Evolutionary conservation across 2,888 invertebrate species (phyloP), one percentile per base, ranked within the genome.

Genomic region (Spilosoma lubricipeda): DNA sequence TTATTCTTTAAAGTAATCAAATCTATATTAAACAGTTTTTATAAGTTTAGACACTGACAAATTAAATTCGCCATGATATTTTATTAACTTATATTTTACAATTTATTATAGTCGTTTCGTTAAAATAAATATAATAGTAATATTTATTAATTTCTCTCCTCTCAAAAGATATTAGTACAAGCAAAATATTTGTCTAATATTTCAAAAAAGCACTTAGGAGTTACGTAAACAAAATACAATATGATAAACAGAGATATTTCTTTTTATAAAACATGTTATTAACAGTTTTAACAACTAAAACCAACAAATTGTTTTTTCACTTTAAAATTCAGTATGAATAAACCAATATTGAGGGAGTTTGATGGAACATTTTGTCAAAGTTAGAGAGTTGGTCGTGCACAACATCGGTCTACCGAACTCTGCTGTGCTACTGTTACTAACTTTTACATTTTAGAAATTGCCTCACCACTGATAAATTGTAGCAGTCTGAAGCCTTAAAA

Each of bases 391-490:
- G 48, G 69, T 56, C 63, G 56, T 48, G 23, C 33, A 48, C 59
- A 42, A 70, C 36, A 33, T 65, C 33, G 33, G 67, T 23, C 48
- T n/a, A 45, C 8, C 71, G 67, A 72, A 67, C 42, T 72, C 68
- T 71, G 74, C 42, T 79, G 78, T 77, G 77, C 76, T 71, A 77
- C 67, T 56, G 64, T 74, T 72, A 63, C 65, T 82, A 73, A 84
- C 72, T 86, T 77, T 76, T 75, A 86, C 74, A 85, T 85, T 73
- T 70, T 23, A 42, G 72, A 75, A 77, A 81, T 80, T 82, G 82
- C 80, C 81, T 83, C 81, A 76, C 76, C 78, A 79, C 78, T 86
- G 84, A 85, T 84, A 73, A 82, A 87, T 87, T 85, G 83, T 85
- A 86, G 82, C 71, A 73, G 72, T 71, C 77, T 73, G 76, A 83